Percentiles rank a stretch among this genome's conserved stretches.
Conservation (phyloP, 1,140 invertebrate species). For the Drosophila rufa region DNA sequence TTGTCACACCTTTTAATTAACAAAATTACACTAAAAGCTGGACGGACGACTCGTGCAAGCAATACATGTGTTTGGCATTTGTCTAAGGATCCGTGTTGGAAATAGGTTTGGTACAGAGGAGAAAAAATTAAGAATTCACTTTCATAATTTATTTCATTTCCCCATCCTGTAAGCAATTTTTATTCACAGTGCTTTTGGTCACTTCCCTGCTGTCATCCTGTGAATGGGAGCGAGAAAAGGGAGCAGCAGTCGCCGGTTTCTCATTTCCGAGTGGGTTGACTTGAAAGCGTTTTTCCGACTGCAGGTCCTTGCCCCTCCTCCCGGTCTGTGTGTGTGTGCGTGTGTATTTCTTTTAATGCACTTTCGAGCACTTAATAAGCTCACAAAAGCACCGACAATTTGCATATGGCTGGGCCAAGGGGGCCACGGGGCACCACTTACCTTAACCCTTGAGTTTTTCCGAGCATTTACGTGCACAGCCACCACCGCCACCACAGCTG, state of each 20-base stretch:
- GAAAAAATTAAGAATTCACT: background rate
- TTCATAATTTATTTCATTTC: background rate
- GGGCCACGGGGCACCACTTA: conserved; percentile 48
- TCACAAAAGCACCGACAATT: conserved; percentile 75
- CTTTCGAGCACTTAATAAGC: conserved; percentile 80
- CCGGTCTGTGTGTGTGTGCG: background rate
- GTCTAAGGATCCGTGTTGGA: background rate
- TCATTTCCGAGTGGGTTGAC: conserved; percentile 58
- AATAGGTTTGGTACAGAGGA: background rate
- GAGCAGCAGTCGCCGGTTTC: conserved; percentile 28
- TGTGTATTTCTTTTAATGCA: conserved; percentile 62
- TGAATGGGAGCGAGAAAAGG: conserved; percentile 7
- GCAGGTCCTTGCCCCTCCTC: conserved; percentile 36
- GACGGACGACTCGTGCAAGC: conserved; percentile 15
- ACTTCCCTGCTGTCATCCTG: conserved; percentile 54
- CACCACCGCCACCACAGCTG: conserved; percentile 18
- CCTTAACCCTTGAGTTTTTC: conserved; percentile 76
- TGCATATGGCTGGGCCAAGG: conserved; percentile 38
- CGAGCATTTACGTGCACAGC: conserved; percentile 59
- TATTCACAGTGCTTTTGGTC: conserved; percentile 21
- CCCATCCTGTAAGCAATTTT: background rate
- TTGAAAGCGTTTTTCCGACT: conserved; percentile 51
- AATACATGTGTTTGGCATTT: conserved; percentile 12
- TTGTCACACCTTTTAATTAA: conserved; percentile 77
- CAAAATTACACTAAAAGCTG: conserved; percentile 45